phyloP scores from a whole-genome alignment of 2,113 vertebrate genomes.

The Haemorhous mexicanus region DNA sequence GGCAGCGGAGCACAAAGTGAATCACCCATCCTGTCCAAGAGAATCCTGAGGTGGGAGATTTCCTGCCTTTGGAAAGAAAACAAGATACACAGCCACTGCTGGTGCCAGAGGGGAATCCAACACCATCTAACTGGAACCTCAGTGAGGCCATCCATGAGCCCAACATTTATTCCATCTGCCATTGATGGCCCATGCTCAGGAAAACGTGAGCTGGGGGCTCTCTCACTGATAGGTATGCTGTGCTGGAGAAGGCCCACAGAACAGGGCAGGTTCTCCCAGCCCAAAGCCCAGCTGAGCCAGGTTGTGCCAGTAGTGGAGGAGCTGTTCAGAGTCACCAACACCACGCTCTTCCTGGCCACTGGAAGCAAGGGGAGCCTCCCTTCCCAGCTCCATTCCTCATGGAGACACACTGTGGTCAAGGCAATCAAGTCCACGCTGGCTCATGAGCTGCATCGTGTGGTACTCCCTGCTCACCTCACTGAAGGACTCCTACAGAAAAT shows the following conservation, averaged over 20 bases:
- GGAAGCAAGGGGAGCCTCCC: not conserved
- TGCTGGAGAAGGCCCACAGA: not conserved
- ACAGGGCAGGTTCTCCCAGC: not conserved
- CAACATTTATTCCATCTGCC: not conserved
- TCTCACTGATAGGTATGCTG: rapidly evolving
- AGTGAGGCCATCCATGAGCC: not conserved
- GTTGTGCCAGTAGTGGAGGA: not conserved
- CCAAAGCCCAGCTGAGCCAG: not conserved
- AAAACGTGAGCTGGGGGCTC: rapidly evolving
- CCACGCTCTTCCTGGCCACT: rapidly evolving
- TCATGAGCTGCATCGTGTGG: not conserved
- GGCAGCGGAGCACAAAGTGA: not conserved
- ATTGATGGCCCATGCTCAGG: not conserved
- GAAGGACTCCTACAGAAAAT: not conserved
- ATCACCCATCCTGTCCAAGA: constrained; percentile 38
- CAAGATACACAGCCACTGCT: not conserved
- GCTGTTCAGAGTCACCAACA: not conserved
- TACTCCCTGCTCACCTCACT: not conserved
- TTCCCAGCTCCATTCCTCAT: not conserved
- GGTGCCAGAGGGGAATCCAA: not conserved
- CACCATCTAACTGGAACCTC: not conserved
- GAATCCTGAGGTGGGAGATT: not conserved
- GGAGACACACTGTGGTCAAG: not conserved
- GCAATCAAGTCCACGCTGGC: not conserved
- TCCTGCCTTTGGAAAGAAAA: constrained; percentile 40